A percentile compares a stretch with the other conserved stretches of the same genome.
Evolutionary conservation across 2,113 vertebrate genomes (phyloP).

Genomic region (Dolichotis patagonum): DNA sequence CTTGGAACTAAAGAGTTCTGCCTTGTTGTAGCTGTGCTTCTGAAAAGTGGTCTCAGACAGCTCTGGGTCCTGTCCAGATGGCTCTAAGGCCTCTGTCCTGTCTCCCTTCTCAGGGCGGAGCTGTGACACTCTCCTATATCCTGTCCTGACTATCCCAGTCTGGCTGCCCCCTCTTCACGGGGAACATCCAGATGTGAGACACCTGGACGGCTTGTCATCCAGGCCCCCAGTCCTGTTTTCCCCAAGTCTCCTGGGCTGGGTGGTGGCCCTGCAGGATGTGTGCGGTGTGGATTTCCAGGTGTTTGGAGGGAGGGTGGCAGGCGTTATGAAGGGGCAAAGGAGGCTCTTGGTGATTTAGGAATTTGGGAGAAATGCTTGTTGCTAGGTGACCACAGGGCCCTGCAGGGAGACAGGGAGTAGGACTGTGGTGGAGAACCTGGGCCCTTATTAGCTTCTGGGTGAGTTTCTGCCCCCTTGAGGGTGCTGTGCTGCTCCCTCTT

Average conservation of each 20-base stretch:
- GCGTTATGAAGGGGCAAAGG: not conserved
- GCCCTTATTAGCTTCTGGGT: not conserved
- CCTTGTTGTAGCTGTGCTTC: not conserved
- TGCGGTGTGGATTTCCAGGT: not conserved
- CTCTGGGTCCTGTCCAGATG: not conserved
- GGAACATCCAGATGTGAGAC: not conserved
- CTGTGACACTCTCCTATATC: not conserved
- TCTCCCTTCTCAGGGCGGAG: not conserved
- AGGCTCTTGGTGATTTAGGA: not conserved
- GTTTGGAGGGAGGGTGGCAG: not conserved
- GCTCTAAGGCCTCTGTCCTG: not conserved
- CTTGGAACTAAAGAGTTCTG: not conserved
- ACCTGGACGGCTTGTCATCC: not conserved
- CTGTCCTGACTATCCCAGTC: not conserved
- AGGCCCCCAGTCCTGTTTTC: not conserved
- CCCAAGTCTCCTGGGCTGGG: not conserved
- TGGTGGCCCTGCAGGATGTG: not conserved
- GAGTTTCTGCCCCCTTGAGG: not conserved
- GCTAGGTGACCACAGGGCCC: constrained; percentile 66
- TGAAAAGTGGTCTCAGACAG: not conserved
- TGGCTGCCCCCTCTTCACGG: not conserved
- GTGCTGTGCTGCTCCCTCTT: not conserved
- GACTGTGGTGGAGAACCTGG: not conserved
- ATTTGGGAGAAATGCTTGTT: constrained; percentile 48
- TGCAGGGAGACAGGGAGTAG: not conserved